Conservation (phyloP, 2,113 vertebrate species). For the Lethenteron reissneri region DNA sequence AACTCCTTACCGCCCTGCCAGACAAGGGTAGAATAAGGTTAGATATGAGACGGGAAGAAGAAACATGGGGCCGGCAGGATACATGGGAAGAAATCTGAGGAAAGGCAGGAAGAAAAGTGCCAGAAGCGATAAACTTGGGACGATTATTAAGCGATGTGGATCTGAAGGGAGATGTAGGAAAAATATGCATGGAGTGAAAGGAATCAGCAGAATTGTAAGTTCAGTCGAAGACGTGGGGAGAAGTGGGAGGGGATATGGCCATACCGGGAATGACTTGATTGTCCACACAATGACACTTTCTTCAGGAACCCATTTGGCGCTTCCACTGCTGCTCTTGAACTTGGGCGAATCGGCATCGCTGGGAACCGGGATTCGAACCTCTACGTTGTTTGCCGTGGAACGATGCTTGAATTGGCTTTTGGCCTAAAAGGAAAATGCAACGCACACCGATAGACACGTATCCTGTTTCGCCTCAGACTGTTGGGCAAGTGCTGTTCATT, state of each 20-base stretch:
- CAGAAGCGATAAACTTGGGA: no score
- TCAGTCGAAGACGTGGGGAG: no score
- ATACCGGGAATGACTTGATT: slow-evolving; percentile 81
- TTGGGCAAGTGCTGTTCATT: neutral
- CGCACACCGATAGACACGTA: no score
- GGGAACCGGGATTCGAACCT: slow-evolving; percentile 62
- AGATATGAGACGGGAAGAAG: neutral
- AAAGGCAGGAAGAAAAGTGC: no score
- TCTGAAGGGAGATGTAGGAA: no score
- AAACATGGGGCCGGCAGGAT: neutral
- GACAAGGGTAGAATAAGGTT: neutral
- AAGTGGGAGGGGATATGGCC: no score
- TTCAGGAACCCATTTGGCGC: slow-evolving; percentile 59
- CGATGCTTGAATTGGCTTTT: slow-evolving; percentile 95
- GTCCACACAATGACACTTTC: slow-evolving; percentile 64
- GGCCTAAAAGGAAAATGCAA: slow-evolving; percentile 25
- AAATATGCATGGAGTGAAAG: no score
- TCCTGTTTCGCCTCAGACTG: neutral
- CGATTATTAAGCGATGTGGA: no score
- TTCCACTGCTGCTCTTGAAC: slow-evolving; percentile 66
- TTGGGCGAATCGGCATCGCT: slow-evolving; percentile 75
- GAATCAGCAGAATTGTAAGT: no score
- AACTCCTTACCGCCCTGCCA: slow-evolving; percentile 83
- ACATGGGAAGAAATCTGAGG: no score
- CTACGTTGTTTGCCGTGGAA: slow-evolving; percentile 73